These are phyloP conservation scores for Melanotaenia maccullochi DNA, from an alignment of 2,797 vertebrate species.

Conservation along the genomic window DNA sequence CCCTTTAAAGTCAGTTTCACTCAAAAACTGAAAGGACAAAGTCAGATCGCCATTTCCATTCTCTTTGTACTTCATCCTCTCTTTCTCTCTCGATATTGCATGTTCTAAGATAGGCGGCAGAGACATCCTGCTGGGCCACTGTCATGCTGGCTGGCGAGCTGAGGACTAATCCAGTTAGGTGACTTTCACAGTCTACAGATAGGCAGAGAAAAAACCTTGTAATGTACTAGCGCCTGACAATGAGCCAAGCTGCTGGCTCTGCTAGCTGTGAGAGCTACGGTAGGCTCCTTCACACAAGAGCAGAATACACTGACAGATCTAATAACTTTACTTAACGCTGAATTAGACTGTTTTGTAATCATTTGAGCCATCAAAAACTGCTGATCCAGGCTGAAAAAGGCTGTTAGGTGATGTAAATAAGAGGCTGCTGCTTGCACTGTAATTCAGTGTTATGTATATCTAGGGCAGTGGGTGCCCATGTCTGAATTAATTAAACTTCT, in stretches of 20 bases:
- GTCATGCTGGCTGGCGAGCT: constrained; percentile 72
- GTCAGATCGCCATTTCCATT: constrained; percentile 44
- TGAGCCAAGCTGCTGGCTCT: constrained; percentile 56
- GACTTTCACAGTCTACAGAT: constrained; percentile 84
- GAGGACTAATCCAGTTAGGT: constrained; percentile 83
- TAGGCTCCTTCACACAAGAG: constrained; percentile 29
- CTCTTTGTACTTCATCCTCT: constrained; percentile 58
- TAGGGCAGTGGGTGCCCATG: constrained; percentile 55
- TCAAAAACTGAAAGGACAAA: constrained; percentile 50
- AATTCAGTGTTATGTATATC: constrained; percentile 54
- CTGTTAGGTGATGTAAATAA: constrained; percentile 36
- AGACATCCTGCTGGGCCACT: constrained; percentile 70
- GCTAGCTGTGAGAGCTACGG: constrained; percentile 36
- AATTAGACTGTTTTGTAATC: constrained; percentile 37
- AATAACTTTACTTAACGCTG: constrained; percentile 22
- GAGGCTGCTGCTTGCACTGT: constrained; percentile 22
- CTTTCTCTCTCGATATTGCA: constrained; percentile 15
- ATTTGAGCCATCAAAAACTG: constrained; percentile 36
- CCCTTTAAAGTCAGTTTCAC: constrained; percentile 42
- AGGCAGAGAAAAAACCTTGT: constrained; percentile 79
- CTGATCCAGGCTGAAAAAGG: constrained; percentile 20
- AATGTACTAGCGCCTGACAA: constrained; percentile 74
- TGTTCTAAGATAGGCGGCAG: constrained; percentile 42
- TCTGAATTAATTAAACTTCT: constrained; percentile 65
- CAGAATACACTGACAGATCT: constrained; percentile 34